Evolutionary conservation across 2,888 invertebrate species (phyloP), one percentile per base, ranked within the genome.

Genomic region (Orthosia cruda): DNA sequence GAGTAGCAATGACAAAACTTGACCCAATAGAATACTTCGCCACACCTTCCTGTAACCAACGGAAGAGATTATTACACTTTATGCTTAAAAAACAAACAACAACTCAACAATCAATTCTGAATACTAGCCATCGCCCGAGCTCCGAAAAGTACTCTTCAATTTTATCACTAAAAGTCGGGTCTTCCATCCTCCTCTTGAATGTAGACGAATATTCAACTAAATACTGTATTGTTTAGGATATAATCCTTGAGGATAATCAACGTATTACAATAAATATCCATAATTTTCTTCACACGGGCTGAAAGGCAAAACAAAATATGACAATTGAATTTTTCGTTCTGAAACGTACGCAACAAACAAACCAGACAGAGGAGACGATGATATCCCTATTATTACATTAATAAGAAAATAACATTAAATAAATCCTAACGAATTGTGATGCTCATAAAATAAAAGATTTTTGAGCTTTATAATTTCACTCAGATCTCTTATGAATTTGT

Each of bases 1-100:
- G 67, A 98, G 93, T 77, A 98, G 96, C 63, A 98, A 89, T 0
- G 98, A 98, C 84, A 98, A 94, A 74, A 98, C 96, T 95, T 99
- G 98, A 20, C 98, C 98, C 88, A 98, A 93, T 88, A 98, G 95
- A 91, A 98, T 97, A 83, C 97, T 97, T 86, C 97, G 97, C 98
- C 98, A 98, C 85, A 98, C 97, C 89, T 97, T 97, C 98, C 98
- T 98, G 93, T 70, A 72, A 59, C n/a, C 18, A 94, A 82, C 23
- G 74, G 45, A 66, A 61, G 61, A n/a, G 18, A 50, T 49, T 64
- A 62, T 20, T 64, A 54, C 15, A 66, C 15, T 47, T 65, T 45
- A 59, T 71, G 61, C 68, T 68, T 57, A 63, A 26, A 68, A 52
- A 74, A 73, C 74, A 55, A 66, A 54, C 65, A 80, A 71, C 74